phyloP scores from a whole-genome alignment of 2,797 vertebrate genomes.

The Haliaeetus vocifer region DNA sequence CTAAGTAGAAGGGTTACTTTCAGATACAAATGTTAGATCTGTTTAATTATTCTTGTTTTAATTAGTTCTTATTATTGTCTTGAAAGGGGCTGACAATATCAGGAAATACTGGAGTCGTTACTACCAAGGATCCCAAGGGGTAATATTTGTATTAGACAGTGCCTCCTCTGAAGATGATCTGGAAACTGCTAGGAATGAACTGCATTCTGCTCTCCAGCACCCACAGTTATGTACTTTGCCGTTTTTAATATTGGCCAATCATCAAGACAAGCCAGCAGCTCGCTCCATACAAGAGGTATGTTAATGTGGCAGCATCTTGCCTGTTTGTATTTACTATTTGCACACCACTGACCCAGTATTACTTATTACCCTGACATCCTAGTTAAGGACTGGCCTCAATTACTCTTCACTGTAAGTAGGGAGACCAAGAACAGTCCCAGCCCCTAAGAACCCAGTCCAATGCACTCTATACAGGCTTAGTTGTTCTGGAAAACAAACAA shows the following conservation, averaged over 20 bases:
- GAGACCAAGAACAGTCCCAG: not conserved
- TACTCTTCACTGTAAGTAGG: accelerated
- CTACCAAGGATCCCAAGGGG: conserved; percentile 98
- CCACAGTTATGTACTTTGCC: conserved; percentile 97
- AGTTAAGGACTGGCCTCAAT: not conserved
- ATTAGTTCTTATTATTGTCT: conserved; percentile 43
- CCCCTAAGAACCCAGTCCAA: not conserved
- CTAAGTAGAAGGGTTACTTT: not conserved
- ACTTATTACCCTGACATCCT: not conserved
- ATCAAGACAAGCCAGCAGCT: conserved; percentile 97
- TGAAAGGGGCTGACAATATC: conserved; percentile 91
- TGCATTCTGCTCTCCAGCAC: conserved; percentile 96
- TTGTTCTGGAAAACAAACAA: conserved; percentile 2
- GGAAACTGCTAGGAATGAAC: conserved; percentile 91
- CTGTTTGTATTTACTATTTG: not conserved
- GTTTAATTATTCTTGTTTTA: not conserved
- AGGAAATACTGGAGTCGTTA: conserved; percentile 99
- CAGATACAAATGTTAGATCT: not conserved
- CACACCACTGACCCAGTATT: not conserved
- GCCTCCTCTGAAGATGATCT: conserved; percentile 94
- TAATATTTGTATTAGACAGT: conserved; percentile 96
- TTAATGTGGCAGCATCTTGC: not conserved
- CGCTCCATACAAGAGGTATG: conserved; percentile 92
- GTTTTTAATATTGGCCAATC: conserved; percentile 97
- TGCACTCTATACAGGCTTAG: not conserved